These are phyloP conservation scores for Chrysolina americana DNA, from an alignment of 2,888 invertebrate genomes.

Conservation along the genomic window DNA sequence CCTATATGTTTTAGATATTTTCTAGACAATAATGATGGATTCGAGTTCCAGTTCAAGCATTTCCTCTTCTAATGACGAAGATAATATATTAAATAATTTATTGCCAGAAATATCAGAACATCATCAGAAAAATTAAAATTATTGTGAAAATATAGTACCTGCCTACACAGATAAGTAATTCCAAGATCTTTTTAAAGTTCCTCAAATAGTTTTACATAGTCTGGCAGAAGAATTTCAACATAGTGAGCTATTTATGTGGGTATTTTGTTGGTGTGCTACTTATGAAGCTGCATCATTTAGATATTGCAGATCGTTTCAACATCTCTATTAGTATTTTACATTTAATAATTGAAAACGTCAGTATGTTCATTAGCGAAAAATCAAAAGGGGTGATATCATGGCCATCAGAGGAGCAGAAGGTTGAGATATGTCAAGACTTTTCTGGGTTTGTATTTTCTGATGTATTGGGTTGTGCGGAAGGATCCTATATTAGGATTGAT, in stretches of 20 bases:
- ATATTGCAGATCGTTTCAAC: constrained; percentile 16
- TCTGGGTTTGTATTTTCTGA: constrained; percentile 14
- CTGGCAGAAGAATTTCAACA: no score
- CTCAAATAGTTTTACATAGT: no score
- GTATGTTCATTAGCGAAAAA: not conserved
- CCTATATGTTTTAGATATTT: no score
- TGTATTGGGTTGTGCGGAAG: constrained; percentile 29
- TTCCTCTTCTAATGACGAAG: no score
- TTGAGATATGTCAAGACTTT: constrained; percentile 13
- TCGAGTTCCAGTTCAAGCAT: no score
- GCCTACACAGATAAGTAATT: no score
- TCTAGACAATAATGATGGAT: no score
- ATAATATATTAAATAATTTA: no score
- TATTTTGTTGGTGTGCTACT: constrained; percentile 7
- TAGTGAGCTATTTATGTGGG: not conserved
- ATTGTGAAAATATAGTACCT: no score
- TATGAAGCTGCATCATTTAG: constrained; percentile 8
- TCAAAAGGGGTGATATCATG: constrained; percentile 1
- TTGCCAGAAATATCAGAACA: no score
- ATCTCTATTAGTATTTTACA: constrained; percentile 7
- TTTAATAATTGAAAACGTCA: constrained; percentile 12
- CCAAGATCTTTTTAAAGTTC: no score
- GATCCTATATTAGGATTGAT: constrained; percentile 28
- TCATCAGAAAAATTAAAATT: no score
- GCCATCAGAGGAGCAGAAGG: constrained; percentile 11